phyloP scores from a whole-genome alignment of 2,888 invertebrate genomes.

The Drosophila mimetica region DNA sequence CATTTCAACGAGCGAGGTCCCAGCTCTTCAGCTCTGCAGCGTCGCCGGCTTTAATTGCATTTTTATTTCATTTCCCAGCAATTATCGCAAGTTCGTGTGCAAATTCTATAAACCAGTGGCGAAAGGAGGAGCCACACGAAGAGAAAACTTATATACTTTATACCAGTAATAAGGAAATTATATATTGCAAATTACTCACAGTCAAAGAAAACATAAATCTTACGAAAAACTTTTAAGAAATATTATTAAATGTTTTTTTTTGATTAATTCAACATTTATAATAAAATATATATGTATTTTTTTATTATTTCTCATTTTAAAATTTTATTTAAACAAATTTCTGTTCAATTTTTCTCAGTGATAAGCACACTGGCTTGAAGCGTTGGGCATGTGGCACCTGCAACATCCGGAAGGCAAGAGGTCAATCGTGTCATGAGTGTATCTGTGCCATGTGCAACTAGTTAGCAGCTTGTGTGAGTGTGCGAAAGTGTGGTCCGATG shows the following conservation, averaged over 20 bases:
- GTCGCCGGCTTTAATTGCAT: constrained; percentile 78
- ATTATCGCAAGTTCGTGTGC: constrained; percentile 76
- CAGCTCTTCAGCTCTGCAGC: constrained; percentile 25
- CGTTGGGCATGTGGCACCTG: constrained; percentile 38
- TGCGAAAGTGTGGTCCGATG: constrained; percentile 52
- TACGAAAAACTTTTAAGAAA: too few relatives aligned
- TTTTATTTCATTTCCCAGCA: constrained; percentile 81
- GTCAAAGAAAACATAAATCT: too few relatives aligned
- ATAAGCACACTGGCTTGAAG: constrained; percentile 8
- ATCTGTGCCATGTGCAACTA: constrained; percentile 51
- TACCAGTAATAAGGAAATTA: too few relatives aligned
- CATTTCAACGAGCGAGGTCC: constrained; percentile 55
- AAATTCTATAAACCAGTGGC: constrained; percentile 62
- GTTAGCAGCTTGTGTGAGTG: constrained; percentile 34
- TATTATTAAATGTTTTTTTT: too few relatives aligned
- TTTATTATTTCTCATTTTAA: too few relatives aligned
- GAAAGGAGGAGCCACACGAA: neutral
- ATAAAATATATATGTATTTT: too few relatives aligned
- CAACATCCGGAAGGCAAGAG: constrained; percentile 59
- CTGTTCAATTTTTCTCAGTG: neutral
- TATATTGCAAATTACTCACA: too few relatives aligned
- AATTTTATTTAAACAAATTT: neutral
- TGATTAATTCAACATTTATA: too few relatives aligned
- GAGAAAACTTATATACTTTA: neutral
- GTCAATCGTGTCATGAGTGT: constrained; percentile 62